Evolutionary conservation across 2,888 invertebrate species (phyloP).

Genomic region (Andrena camellia): DNA sequence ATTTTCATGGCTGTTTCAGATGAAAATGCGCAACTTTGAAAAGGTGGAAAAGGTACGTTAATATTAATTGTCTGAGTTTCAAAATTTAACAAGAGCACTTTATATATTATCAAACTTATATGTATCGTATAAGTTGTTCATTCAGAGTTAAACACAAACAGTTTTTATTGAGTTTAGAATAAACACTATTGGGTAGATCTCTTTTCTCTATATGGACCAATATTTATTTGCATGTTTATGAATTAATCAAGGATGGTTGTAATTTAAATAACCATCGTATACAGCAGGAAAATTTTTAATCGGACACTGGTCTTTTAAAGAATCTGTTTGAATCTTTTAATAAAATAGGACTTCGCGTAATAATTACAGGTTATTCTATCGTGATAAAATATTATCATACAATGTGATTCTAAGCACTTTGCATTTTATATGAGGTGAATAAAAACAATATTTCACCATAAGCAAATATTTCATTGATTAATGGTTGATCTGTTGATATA

Average conservation of each 20-base stretch:
- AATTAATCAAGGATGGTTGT: slow-evolving; percentile 38
- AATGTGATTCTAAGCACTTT: slow-evolving; percentile 83
- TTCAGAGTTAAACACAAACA: slow-evolving; percentile 46
- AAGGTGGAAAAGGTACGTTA: slow-evolving; percentile 98
- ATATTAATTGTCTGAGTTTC: slow-evolving; percentile 73
- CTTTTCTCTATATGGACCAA: slow-evolving; percentile 22
- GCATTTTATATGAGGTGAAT: slow-evolving; percentile 84
- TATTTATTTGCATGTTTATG: slow-evolving; percentile 41
- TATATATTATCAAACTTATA: slow-evolving; percentile 47
- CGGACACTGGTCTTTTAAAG: slow-evolving; percentile 68
- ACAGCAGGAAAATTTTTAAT: slow-evolving; percentile 65
- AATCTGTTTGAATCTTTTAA: slow-evolving; percentile 62
- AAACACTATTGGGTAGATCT: slow-evolving; percentile 33
- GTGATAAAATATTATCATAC: slow-evolving; percentile 72
- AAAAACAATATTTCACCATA: slow-evolving; percentile 83
- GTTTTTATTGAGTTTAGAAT: slow-evolving; percentile 7
- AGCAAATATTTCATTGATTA: slow-evolving; percentile 84
- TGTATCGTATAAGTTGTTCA: slow-evolving; percentile 66
- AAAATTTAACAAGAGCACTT: slow-evolving; percentile 71
- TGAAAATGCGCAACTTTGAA: slow-evolving; percentile 98
- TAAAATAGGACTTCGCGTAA: slow-evolving; percentile 59
- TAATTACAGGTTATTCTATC: slow-evolving; percentile 69
- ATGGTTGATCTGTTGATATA: slow-evolving; percentile 80
- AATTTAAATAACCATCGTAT: slow-evolving; percentile 21
- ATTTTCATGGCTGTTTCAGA: slow-evolving; percentile 88